These are phyloP conservation scores for Drosophila borborema DNA, from an alignment of 2,888 invertebrate genomes.

Conservation along the genomic window DNA sequence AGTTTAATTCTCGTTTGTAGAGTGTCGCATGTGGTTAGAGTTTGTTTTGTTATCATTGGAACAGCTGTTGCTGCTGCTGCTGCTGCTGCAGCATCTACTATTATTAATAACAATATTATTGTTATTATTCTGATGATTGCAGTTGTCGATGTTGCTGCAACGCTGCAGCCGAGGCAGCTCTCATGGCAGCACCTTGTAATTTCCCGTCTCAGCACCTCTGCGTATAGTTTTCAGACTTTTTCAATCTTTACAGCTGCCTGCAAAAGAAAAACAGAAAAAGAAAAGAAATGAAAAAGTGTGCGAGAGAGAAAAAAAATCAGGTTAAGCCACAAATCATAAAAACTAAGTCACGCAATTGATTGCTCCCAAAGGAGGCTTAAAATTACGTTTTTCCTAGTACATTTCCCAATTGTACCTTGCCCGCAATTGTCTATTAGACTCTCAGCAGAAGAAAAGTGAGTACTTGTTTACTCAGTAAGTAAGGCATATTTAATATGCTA, in stretches of 20 bases:
- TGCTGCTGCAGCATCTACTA: conserved; percentile 28
- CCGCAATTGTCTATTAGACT: background rate
- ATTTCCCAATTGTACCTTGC: background rate
- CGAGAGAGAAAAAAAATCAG: conserved; percentile 16
- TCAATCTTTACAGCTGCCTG: conserved; percentile 21
- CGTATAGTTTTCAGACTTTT: conserved; percentile 38
- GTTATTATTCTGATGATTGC: conserved; percentile 24
- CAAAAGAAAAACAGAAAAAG: conserved; percentile 27
- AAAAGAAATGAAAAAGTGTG: conserved; percentile 16
- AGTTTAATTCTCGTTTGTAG: conserved; percentile 59
- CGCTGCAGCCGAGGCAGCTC: conserved; percentile 64
- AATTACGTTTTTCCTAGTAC: background rate
- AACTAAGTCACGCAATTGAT: background rate
- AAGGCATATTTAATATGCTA: background rate
- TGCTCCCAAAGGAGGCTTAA: background rate
- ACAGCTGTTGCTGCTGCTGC: conserved; percentile 39
- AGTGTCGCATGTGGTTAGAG: conserved; percentile 49
- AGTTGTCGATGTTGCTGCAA: conserved; percentile 31
- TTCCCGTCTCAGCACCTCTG: conserved; percentile 53
- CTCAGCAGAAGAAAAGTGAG: background rate
- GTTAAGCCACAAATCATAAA: conserved; percentile 24
- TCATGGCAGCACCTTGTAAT: conserved; percentile 62
- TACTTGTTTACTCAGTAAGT: no score
- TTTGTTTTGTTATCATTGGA: conserved; percentile 49
- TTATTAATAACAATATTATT: conserved; percentile 33